phyloP scores from a whole-genome alignment of 2,888 invertebrate genomes.

The Thereva unica region DNA sequence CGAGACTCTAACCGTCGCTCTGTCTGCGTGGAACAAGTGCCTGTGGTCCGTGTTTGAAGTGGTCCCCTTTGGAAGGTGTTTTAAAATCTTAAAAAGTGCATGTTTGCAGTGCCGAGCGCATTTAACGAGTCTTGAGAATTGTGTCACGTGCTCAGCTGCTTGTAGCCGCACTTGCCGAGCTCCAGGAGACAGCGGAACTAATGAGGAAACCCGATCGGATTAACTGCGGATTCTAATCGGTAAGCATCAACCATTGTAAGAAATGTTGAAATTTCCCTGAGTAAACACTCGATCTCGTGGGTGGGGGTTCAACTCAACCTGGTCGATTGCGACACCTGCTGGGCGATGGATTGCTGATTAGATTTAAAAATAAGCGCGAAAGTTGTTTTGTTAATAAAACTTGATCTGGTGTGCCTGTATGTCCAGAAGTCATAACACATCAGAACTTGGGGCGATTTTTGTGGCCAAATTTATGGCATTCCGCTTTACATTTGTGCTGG shows the following conservation, averaged over 20 bases:
- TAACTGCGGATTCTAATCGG: slow-evolving; percentile 19
- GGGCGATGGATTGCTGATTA: too few species aligned
- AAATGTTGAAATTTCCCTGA: not conserved
- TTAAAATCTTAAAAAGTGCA: slow-evolving; percentile 5
- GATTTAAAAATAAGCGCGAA: too few species aligned
- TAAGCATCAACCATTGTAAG: not conserved
- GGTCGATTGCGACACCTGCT: too few species aligned
- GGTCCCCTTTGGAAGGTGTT: slow-evolving; percentile 9
- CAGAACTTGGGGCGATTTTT: too few species aligned
- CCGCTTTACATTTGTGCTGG: too few species aligned
- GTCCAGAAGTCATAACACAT: too few species aligned
- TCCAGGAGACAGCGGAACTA: slow-evolving; percentile 11
- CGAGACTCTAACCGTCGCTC: slow-evolving; percentile 4
- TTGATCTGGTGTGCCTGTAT: too few species aligned
- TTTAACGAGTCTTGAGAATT: slow-evolving; percentile 14
- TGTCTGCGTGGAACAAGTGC: slow-evolving; percentile 20
- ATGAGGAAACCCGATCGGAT: slow-evolving; percentile 24
- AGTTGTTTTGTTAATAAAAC: too few species aligned
- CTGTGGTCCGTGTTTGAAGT: slow-evolving; percentile 9
- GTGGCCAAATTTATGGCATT: too few species aligned
- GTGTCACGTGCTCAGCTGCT: slow-evolving; percentile 4
- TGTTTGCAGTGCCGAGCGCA: slow-evolving; percentile 4
- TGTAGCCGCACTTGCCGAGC: not conserved
- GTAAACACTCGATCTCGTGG: too few species aligned
- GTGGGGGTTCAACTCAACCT: too few species aligned